Base-by-base conservation (phyloP, 2,113 vertebrate genomes). In the Hipposideros armiger region DNA sequence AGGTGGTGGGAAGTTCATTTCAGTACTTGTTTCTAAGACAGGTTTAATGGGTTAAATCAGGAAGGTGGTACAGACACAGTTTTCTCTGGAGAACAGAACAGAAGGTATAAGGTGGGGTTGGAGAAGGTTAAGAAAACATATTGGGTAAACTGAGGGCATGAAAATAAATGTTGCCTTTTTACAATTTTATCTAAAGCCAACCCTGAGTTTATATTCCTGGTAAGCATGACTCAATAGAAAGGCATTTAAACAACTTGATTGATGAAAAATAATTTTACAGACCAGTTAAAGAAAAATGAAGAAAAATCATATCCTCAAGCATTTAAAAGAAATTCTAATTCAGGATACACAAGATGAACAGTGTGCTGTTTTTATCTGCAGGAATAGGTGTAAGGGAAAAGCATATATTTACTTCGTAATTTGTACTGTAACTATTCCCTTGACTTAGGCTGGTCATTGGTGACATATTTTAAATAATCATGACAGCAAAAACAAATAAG, bases 191-290 rank as follows among this genome's bases (percentile, higher is more conserved):
- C 70, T 85, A 60, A 93, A 56, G 24, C 50, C 30, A 82, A 16
- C 15, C 19, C 52, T 91, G 20, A 50, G 14, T 85, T 70, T 77
- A 17, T 91, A 32, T 69, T 45, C 19, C 47, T 86, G 45, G 13
- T 77, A 78, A 73, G 24, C 26, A 42, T 50, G 73, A 89, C n/a
- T 92, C 84, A 94, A 69, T 32, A 85, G 52, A 83, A 93, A 94
- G 40, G 22, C 16, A 70, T 62, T 62, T 81, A 78, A 54, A 80
- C 40, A 67, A 1, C 3, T 56, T 66, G 84, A 82, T 94, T 47
- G 74, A 58, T 73, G 30, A 83, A 83, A 91, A 95, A 82, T 64
- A 83, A 73, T 40, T 94, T 67, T 47, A 77, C 54, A 69, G 45
- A n/a, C 16, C 76, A 42, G 16, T 52, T 87, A 67, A 74, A 73